Evolutionary conservation across 2,797 vertebrate species (phyloP), one percentile per base, ranked within the genome.

Genomic region (Muscicapa striata): DNA sequence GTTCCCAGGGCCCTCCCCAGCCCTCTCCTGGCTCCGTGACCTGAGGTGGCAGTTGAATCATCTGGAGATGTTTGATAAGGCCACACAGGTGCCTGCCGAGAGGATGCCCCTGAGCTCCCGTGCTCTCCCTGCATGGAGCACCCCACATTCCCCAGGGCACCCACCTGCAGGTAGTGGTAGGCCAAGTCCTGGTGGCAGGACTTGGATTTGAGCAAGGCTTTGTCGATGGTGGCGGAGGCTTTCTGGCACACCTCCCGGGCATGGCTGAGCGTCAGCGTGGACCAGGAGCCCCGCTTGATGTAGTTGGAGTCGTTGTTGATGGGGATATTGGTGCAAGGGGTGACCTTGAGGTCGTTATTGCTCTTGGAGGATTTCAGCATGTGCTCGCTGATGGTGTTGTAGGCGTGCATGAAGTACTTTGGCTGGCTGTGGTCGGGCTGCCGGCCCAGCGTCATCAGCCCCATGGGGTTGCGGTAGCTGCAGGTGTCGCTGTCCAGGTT

Each of bases 121-220:
- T 27, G 1, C 54, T 59, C 26, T 54, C 57, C 77, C 46, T 52
- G 29, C 51, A 19, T 0, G 2, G 22, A 72, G n/a, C 13, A 34
- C 29, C 52, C 68, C 46, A 7, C 3, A 32, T 57, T 13, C 97
- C 97, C 97, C 93, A 41, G 32, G 38, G 97, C 96, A 97, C 98
- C 97, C 91, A 99, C 99, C 98, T 99, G 99, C 93, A 99, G 98
- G 96, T 99, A 99, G 96, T 99, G 99, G 97, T 99, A 99, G 95
- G 99, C 98, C 84, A 99, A 98, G 91, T 99, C 99, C 95, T 99
- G 99, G 90, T 99, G 99, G 97, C 99, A 99, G 89, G 99, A 99
- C 97, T 99, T 99, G 96, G 99, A 99, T 95, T 99, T 99, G 73
- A 99, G 98, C 98, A 99, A 98, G 77, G 99, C 99, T 97, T 99